phyloP scores from a whole-genome alignment of 2,797 vertebrate genomes.

The Podarcis lilfordi region DNA sequence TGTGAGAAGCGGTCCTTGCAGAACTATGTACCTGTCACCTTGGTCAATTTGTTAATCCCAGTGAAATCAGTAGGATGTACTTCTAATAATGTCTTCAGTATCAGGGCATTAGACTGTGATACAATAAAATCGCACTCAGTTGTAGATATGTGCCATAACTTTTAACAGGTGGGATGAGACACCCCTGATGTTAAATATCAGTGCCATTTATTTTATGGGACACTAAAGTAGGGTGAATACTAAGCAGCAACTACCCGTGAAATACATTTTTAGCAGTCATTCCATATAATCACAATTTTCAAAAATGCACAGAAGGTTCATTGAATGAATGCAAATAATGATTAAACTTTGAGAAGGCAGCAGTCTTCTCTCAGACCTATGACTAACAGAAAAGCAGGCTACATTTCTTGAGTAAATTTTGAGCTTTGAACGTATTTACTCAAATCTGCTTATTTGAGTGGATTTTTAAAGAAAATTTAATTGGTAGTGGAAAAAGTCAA shows the following conservation, averaged over 20 bases:
- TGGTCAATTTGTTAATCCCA: background rate
- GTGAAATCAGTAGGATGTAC: background rate
- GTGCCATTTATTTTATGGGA: constrained; percentile 16
- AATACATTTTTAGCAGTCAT: constrained; percentile 21
- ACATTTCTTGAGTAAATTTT: constrained; percentile 2
- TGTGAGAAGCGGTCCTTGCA: background rate
- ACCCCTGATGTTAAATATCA: constrained; percentile 13
- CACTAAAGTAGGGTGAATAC: background rate
- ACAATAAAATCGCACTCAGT: background rate
- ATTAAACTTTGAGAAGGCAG: constrained; percentile 22
- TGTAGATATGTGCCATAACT: background rate
- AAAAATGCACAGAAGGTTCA: background rate
- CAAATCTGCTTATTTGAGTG: background rate
- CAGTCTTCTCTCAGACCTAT: background rate
- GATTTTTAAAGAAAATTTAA: constrained; percentile 29
- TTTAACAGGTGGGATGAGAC: constrained; percentile 21
- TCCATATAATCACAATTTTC: constrained; percentile 23
- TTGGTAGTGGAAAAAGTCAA: constrained; percentile 28
- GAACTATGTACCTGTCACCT: background rate
- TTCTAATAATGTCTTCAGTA: background rate
- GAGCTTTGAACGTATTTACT: constrained; percentile 21
- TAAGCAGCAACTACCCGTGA: background rate
- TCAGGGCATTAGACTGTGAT: background rate
- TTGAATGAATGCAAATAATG: constrained; percentile 12
- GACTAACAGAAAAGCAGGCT: background rate